Percentiles rank a stretch among this genome's conserved stretches.
phyloP scores from a whole-genome alignment of 2,113 vertebrate species.

The Mus musculus region DNA sequence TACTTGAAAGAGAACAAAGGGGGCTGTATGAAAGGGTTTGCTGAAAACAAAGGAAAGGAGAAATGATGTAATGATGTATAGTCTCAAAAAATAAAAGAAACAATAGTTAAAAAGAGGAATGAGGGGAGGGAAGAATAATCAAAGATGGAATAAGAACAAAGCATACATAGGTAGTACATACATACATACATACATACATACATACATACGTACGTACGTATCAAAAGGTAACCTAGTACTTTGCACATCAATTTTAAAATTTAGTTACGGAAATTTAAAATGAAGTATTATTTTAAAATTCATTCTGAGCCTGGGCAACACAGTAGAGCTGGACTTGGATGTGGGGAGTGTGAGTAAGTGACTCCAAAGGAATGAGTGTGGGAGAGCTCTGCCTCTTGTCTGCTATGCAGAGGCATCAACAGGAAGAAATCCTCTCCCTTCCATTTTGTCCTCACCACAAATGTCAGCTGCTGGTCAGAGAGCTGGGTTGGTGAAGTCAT shows the following conservation, averaged over 20 bases:
- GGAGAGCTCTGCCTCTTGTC: too few relatives aligned
- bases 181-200: too few relatives aligned
- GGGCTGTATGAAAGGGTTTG: not conserved
- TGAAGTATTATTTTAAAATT: conserved; percentile 33
- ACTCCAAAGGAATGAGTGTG: too few relatives aligned
- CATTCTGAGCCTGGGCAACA: not conserved
- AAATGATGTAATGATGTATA: not conserved
- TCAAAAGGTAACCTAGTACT: too few relatives aligned
- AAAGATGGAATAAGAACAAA: not conserved
- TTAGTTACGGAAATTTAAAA: not conserved
- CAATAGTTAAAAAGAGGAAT: not conserved
- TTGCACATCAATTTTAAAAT: not conserved
- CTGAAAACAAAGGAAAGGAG: not conserved
- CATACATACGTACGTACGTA: too few relatives aligned
- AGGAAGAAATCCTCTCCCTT: too few relatives aligned
- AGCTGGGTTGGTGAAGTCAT: too few relatives aligned
- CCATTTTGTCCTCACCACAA: too few relatives aligned
- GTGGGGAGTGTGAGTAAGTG: too few relatives aligned
- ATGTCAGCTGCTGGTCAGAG: too few relatives aligned
- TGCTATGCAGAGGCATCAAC: too few relatives aligned
- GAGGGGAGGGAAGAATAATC: not conserved
- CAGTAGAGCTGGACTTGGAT: too few relatives aligned
- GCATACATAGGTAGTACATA: not conserved
- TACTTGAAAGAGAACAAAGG: not conserved
- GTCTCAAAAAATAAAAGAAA: not conserved